phyloP scores from a whole-genome alignment of 2,113 vertebrate species.

The Tachysurus vachellii region DNA sequence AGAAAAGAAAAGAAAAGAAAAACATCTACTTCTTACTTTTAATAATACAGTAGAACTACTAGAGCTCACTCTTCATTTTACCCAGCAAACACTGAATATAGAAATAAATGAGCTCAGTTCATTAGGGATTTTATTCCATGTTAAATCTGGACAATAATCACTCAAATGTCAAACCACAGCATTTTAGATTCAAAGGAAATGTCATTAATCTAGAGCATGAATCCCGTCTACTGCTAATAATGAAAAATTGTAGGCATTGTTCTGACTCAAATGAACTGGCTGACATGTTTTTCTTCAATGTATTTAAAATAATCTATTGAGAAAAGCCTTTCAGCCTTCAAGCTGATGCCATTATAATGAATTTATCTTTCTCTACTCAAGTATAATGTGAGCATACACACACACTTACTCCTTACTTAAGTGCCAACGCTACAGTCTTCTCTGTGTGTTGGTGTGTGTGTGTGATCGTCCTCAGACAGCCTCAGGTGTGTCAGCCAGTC shows the following conservation, averaged over 20 bases:
- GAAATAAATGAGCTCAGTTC: background rate
- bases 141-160: background rate
- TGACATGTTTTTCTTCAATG: background rate
- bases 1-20: background rate
- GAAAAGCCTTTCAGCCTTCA: background rate
- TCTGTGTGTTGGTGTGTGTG: constrained; percentile 8
- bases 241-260: background rate
- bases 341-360: background rate
- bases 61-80: background rate
- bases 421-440: background rate
- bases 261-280: background rate
- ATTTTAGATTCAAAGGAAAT: background rate
- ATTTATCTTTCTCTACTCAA: background rate
- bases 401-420: background rate
- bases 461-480: background rate
- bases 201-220: background rate
- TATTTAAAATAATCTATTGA: background rate
- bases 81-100: background rate
- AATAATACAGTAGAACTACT: background rate
- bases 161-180: background rate
- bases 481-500: constrained; percentile 19
- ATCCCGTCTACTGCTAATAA: background rate
- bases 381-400: background rate
- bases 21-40: background rate
- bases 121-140: background rate